These are phyloP conservation scores for Mico argentatus DNA, from an alignment of 2,797 vertebrate species.

Conservation along the genomic window DNA sequence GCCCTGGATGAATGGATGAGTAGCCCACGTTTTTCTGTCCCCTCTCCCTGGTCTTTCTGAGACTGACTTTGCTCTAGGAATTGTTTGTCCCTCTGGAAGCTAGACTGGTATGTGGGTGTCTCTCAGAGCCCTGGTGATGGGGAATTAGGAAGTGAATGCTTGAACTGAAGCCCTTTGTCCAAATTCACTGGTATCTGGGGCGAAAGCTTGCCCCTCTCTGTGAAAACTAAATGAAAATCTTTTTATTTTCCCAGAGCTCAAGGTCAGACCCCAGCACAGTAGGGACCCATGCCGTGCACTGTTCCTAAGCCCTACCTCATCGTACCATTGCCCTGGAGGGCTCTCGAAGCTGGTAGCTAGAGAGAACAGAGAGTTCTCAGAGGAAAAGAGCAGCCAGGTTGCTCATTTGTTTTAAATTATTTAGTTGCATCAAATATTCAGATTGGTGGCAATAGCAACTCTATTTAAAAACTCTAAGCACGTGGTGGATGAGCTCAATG, in stretches of 20 bases:
- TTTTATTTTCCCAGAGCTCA: not conserved
- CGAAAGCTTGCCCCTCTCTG: not conserved
- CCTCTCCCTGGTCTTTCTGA: not conserved
- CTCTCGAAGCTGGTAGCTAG: not conserved
- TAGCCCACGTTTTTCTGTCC: not conserved
- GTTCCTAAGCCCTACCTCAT: not conserved
- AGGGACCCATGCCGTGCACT: not conserved
- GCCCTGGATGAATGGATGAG: not conserved
- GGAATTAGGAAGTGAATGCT: not conserved
- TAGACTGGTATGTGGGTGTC: not conserved
- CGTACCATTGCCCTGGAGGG: not conserved
- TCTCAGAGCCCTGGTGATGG: not conserved
- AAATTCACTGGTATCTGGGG: not conserved
- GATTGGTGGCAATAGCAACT: constrained; percentile 47
- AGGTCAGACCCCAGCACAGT: not conserved
- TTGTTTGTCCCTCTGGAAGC: not conserved
- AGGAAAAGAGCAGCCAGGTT: not conserved
- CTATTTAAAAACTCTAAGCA: constrained; percentile 47
- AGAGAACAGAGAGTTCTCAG: not conserved
- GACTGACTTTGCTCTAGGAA: not conserved
- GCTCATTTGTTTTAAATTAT: constrained; percentile 44
- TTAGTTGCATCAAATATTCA: constrained; percentile 68
- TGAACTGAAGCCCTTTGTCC: not conserved
- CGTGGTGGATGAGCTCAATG: not conserved
- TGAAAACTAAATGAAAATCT: not conserved